Evolutionary conservation across 30 jellyfish, hydroid and myxozoan genomes (phyloP).

Genomic region (Mastigias papua): DNA sequence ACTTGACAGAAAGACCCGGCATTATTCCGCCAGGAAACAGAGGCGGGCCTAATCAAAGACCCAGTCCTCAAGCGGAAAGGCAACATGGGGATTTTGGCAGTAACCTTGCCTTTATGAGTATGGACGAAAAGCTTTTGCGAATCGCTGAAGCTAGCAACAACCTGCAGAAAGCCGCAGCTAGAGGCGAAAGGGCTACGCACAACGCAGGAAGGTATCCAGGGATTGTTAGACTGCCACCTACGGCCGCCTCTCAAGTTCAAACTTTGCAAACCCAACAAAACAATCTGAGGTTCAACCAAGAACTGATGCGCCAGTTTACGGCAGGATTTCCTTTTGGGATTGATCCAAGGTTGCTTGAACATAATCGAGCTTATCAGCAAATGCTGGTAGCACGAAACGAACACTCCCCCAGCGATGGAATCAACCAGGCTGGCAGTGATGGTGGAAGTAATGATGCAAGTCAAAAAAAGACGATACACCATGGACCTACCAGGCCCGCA

Average conservation of each 20-base stretch:
- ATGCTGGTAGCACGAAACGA: conserved; percentile 46
- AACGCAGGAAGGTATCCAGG: conserved; percentile 62
- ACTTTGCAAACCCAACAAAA: conserved; percentile 62
- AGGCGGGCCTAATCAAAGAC: conserved; percentile 57
- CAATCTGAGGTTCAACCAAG: conserved; percentile 57
- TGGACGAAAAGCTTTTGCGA: conserved; percentile 68
- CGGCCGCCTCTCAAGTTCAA: conserved; percentile 64
- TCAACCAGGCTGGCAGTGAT: conserved; percentile 23
- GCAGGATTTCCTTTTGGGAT: conserved; percentile 72
- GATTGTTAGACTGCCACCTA: conserved; percentile 72
- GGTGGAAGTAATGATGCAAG: conserved; percentile 32
- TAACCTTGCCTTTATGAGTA: conserved; percentile 51
- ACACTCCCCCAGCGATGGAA: conserved; percentile 64
- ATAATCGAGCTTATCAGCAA: conserved; percentile 51
- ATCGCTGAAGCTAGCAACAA: conserved; percentile 47
- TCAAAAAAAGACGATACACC: conserved; percentile 55
- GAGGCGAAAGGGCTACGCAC: conserved; percentile 51
- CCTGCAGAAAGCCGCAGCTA: conserved; percentile 62
- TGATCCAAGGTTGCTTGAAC: conserved; percentile 74
- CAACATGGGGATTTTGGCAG: conserved; percentile 62
- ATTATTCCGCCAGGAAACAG: conserved; percentile 66
- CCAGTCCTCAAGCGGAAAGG: conserved; percentile 70
- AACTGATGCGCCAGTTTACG: conserved; percentile 62
- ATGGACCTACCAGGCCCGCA: conserved; percentile 64
- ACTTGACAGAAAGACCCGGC: conserved; percentile 52